Evolutionary conservation across 2,113 vertebrate species (phyloP).

Genomic region (Limnothrissa miodon): DNA sequence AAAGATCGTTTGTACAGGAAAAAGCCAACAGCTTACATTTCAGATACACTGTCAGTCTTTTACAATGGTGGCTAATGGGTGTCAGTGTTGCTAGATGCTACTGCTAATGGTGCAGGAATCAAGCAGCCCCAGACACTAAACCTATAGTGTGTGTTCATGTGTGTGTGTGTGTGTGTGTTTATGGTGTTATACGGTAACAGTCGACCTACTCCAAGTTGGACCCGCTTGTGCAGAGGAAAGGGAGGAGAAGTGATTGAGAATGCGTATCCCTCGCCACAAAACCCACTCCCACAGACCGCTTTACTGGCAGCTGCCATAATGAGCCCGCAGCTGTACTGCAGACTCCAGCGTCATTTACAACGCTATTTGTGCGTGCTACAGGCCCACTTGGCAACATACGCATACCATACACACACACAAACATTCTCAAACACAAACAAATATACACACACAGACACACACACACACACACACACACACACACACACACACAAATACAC

Average conservation of each 20-base stretch:
- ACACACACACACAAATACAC: slow-evolving; percentile 5
- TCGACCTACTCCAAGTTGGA: neutral
- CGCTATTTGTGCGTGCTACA: slow-evolving; percentile 23
- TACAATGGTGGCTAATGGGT: too few relatives aligned
- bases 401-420: neutral
- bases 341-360: slow-evolving; percentile 22
- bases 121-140: neutral
- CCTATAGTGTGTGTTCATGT: too few relatives aligned
- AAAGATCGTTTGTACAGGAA: neutral
- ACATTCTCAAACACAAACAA: neutral
- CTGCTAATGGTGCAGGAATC: neutral
- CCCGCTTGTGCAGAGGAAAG: neutral
- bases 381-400: neutral
- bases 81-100: neutral
- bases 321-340: slow-evolving; percentile 27
- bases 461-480: slow-evolving; percentile 7
- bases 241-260: neutral
- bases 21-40: neutral
- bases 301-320: slow-evolving; percentile 33
- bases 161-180: too few relatives aligned
- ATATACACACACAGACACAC: neutral
- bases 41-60: neutral
- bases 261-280: neutral
- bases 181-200: neutral
- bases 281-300: neutral